Conservation (phyloP, 1,140 invertebrate genomes). For the Aphelinus atriplicis region DNA sequence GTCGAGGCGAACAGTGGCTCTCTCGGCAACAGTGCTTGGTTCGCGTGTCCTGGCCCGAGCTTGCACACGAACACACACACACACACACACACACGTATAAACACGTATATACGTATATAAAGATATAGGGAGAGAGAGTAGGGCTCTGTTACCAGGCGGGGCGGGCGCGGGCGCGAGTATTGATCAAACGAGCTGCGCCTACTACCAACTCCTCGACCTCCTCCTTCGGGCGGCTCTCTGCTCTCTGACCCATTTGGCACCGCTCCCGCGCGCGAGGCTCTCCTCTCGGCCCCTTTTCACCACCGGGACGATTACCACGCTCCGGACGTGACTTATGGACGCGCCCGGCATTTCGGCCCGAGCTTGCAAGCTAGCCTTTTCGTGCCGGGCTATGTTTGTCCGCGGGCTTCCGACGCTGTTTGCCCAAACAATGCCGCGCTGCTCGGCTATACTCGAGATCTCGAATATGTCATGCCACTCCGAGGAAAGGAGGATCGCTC, state of each 20-base stretch:
- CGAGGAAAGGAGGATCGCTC: too few relatives aligned
- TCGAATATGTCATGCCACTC: too few relatives aligned
- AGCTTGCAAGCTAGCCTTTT: too few relatives aligned
- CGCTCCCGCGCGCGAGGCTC: not conserved
- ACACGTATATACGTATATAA: slow-evolving; percentile 7
- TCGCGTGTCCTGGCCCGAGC: slow-evolving; percentile 23
- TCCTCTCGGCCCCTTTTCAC: too few relatives aligned
- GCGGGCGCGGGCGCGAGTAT: slow-evolving; percentile 8
- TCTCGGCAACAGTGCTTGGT: slow-evolving; percentile 15
- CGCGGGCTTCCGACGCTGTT: too few relatives aligned
- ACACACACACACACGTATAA: slow-evolving; percentile 5
- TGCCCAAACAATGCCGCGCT: too few relatives aligned
- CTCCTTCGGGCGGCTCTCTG: not conserved
- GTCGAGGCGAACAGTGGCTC: not conserved
- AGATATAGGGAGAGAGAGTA: slow-evolving; percentile 24
- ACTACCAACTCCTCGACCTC: not conserved
- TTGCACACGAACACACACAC: too few relatives aligned
- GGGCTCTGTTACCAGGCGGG: slow-evolving; percentile 21
- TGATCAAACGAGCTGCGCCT: slow-evolving; percentile 14
- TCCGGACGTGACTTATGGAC: too few relatives aligned
- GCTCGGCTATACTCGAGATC: too few relatives aligned
- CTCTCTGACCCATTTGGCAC: slow-evolving; percentile 20
- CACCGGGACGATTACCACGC: too few relatives aligned
- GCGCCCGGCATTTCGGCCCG: too few relatives aligned
- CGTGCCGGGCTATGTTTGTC: too few relatives aligned